Evolutionary conservation across 1,140 invertebrate species (phyloP).

Genomic region (Proales similis): DNA sequence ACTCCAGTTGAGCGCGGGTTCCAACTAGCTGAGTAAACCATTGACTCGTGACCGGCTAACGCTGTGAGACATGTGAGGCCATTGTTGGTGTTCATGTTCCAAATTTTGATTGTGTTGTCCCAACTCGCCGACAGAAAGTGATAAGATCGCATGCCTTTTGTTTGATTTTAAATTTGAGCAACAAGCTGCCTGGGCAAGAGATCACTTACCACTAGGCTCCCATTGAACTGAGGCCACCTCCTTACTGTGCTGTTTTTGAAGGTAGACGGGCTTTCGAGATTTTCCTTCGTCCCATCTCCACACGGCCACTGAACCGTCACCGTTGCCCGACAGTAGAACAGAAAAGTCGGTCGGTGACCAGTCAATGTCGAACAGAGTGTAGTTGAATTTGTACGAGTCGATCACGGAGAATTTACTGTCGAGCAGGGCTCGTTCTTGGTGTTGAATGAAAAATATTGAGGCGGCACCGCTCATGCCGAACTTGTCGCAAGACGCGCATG

Average conservation of each 20-base stretch:
- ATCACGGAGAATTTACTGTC: conserved; percentile 33
- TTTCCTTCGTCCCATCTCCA: conserved; percentile 16
- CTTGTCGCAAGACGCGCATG: conserved; percentile 30
- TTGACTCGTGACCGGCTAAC: conserved; percentile 1
- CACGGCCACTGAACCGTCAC: conserved; percentile 30
- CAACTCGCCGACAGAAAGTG: conserved; percentile 28
- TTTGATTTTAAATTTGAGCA: neutral
- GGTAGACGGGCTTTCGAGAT: neutral
- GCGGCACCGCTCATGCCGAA: conserved; percentile 17
- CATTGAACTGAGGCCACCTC: conserved; percentile 16
- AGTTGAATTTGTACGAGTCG: conserved; percentile 4
- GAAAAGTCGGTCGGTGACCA: conserved; percentile 9
- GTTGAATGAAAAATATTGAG: conserved; percentile 19
- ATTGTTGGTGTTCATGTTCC: conserved; percentile 9
- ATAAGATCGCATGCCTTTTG: conserved; percentile 12
- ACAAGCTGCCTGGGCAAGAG: neutral
- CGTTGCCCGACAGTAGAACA: conserved; percentile 18
- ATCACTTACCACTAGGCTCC: conserved; percentile 15
- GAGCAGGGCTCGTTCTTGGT: conserved; percentile 9
- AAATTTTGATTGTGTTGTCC: conserved; percentile 37
- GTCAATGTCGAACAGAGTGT: conserved; percentile 27
- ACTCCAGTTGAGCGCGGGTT: conserved; percentile 9
- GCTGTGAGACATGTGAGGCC: conserved; percentile 1
- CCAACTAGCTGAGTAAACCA: conserved; percentile 14
- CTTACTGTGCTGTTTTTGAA: conserved; percentile 14